Percentiles rank a stretch among this genome's conserved stretches.
Conservation (phyloP, 2,113 vertebrate species). For the Mirounga angustirostris region DNA sequence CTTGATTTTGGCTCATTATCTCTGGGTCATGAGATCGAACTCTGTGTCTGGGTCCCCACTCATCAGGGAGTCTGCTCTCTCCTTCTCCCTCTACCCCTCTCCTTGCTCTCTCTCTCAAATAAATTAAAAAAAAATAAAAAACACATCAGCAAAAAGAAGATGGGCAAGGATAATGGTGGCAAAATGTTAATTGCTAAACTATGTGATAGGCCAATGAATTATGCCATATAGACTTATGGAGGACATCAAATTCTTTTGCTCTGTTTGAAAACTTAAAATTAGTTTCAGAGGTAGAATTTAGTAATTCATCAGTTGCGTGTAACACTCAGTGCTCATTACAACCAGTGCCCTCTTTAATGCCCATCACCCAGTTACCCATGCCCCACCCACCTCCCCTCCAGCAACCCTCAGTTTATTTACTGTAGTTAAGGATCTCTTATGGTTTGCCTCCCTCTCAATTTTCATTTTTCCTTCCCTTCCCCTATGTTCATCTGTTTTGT, state of each 20-base stretch:
- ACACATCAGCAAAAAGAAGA: not conserved
- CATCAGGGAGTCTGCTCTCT: not conserved
- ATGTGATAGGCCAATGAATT: not conserved
- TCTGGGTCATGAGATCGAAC: not conserved
- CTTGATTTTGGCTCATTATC: too few species aligned
- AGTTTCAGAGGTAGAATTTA: not conserved
- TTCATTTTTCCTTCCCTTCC: not conserved
- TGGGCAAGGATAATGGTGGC: not conserved
- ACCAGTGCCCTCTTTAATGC: not conserved
- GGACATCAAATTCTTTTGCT: not conserved
- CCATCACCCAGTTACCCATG: not conserved
- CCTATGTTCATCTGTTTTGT: not conserved
- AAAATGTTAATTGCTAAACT: not conserved
- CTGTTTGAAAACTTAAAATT: not conserved
- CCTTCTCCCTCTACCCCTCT: not conserved
- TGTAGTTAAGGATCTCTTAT: not conserved
- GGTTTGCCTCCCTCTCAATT: not conserved
- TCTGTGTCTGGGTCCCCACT: too few species aligned
- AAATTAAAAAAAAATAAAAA: not conserved
- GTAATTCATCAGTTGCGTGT: not conserved
- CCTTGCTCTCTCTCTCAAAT: not conserved
- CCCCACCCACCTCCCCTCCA: not conserved
- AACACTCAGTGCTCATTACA: not conserved
- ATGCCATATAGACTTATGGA: not conserved
- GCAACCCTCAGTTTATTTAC: not conserved